A percentile compares a stretch with the other conserved stretches of the same genome.
phyloP scores from a whole-genome alignment of 2,113 vertebrate genomes.

The Anguilla rostrata region DNA sequence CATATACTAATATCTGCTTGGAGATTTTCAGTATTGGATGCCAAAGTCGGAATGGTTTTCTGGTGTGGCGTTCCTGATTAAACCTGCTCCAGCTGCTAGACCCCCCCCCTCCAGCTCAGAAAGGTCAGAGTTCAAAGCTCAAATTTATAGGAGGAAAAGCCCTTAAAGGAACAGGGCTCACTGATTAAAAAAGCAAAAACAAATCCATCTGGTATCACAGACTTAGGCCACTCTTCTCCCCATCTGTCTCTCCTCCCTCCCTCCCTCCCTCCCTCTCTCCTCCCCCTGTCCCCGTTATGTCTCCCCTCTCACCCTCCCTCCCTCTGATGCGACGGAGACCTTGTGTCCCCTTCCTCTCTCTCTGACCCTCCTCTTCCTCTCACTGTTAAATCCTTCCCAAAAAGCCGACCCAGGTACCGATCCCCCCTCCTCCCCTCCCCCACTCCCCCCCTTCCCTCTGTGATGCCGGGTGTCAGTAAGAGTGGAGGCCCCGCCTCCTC shows the following conservation, averaged over 20 bases:
- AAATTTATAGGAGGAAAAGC: not conserved
- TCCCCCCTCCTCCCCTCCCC: not conserved
- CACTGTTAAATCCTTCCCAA: not conserved
- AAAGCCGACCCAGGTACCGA: not conserved
- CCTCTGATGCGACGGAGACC: not conserved
- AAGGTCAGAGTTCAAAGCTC: not conserved
- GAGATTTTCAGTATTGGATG: not conserved
- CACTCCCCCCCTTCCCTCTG: conserved; percentile 22
- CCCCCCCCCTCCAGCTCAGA: not conserved
- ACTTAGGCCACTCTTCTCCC: not conserved
- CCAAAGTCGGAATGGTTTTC: not conserved
- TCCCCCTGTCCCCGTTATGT: conserved; percentile 1
- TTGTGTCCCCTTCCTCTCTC: not conserved
- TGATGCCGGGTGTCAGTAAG: conserved; percentile 70
- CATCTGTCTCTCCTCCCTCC: not conserved
- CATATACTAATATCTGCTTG: not conserved
- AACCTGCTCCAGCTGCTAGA: not conserved
- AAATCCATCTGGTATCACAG: not conserved
- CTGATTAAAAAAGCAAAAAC: not conserved
- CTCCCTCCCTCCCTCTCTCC: not conserved
- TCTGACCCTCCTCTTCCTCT: conserved; percentile 18
- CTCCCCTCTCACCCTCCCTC: not conserved
- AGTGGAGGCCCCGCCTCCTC: conserved; percentile 68
- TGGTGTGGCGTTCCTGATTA: not conserved
- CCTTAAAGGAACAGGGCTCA: not conserved